Conservation (phyloP, 2,888 invertebrate genomes). For the Hemaris fuciformis region DNA sequence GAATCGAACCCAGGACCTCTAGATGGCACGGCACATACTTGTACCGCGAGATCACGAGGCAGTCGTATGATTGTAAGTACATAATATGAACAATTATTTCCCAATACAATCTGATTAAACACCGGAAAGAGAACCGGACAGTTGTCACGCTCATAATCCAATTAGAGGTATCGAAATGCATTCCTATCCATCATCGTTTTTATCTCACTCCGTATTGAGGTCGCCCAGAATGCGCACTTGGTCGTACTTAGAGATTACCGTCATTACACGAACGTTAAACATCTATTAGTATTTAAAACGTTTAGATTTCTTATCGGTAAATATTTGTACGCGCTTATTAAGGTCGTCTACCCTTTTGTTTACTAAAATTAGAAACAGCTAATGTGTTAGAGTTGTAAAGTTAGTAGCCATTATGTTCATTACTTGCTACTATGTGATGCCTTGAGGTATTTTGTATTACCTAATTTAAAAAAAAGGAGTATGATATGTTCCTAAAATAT, state of each 20-base stretch:
- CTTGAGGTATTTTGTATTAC: too few species aligned
- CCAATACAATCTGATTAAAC: neutral
- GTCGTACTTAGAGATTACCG: slow-evolving; percentile 9
- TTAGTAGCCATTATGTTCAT: neutral
- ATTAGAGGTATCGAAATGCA: neutral
- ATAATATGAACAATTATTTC: neutral
- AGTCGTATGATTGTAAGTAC: too few species aligned
- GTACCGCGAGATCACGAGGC: too few species aligned
- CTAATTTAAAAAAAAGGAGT: too few species aligned
- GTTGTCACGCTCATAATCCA: neutral
- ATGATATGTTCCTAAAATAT: too few species aligned
- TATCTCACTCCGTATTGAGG: neutral
- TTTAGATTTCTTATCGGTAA: slow-evolving; percentile 12
- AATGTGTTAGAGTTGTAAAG: neutral
- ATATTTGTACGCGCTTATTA: slow-evolving; percentile 14
- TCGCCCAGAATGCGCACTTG: neutral
- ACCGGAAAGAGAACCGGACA: slow-evolving; percentile 3
- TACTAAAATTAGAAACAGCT: slow-evolving; percentile 1
- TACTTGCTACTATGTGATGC: too few species aligned
- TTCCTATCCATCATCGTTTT: neutral
- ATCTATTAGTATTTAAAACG: slow-evolving; percentile 17
- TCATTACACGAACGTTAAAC: slow-evolving; percentile 19
- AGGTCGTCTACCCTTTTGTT: slow-evolving; percentile 13
- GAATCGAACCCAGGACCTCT: too few species aligned
- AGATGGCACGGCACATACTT: too few species aligned